phyloP scores from a whole-genome alignment of 2,797 vertebrate genomes.

The Semaprochilodus insignis region DNA sequence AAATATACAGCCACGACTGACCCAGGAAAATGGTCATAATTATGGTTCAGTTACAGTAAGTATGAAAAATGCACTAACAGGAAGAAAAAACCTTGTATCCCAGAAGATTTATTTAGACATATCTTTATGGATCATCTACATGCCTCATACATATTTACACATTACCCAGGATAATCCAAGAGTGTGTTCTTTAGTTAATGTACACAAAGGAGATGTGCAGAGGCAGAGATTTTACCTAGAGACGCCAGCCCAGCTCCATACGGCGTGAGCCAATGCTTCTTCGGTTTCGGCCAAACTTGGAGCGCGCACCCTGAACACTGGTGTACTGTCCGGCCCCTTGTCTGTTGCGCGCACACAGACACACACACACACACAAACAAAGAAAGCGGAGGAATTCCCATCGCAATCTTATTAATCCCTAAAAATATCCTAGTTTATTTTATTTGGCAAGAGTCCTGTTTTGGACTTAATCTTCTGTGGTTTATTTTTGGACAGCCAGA shows the following conservation, averaged over 20 bases:
- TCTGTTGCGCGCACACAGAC: slow-evolving; percentile 60
- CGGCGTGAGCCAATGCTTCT: slow-evolving; percentile 85
- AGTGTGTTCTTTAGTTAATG: neutral
- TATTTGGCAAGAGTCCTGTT: slow-evolving; percentile 15
- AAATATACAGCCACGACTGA: neutral
- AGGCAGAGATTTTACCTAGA: slow-evolving; percentile 76
- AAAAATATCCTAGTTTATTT: slow-evolving; percentile 13
- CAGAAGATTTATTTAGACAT: neutral
- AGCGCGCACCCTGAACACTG: slow-evolving; percentile 54
- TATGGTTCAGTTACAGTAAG: neutral
- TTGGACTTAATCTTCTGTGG: neutral
- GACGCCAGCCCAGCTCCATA: slow-evolving; percentile 90
- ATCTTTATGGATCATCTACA: neutral
- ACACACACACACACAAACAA: neutral
- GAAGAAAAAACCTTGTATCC: neutral
- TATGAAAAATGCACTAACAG: neutral
- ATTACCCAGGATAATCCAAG: neutral
- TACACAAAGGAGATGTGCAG: neutral
- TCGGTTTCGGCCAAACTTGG: slow-evolving; percentile 85
- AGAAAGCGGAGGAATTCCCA: slow-evolving; percentile 25
- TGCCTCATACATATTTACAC: neutral
- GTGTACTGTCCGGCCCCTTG: slow-evolving; percentile 61
- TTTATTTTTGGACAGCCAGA: neutral
- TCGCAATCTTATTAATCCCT: slow-evolving; percentile 8
- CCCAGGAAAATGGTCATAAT: no score